Conservation (phyloP, 1,140 invertebrate genomes). For the Platorchestia sp. region DNA sequence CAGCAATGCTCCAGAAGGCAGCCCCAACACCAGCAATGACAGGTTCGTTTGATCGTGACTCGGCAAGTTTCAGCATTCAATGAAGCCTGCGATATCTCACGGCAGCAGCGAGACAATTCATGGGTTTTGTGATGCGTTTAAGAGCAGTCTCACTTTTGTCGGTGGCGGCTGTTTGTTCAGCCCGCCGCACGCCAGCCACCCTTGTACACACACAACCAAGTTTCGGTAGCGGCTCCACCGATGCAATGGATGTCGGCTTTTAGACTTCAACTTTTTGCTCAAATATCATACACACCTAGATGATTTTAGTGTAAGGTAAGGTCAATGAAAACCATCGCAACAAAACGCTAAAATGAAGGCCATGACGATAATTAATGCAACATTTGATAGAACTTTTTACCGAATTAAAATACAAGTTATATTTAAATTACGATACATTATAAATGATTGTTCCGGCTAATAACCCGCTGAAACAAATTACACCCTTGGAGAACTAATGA, state of each 20-base stretch:
- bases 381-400: neutral
- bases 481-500: neutral
- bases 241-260: neutral
- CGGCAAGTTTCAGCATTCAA: constrained; percentile 30
- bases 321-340: neutral
- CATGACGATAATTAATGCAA: neutral
- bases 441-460: neutral
- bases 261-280: neutral
- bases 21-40: constrained; percentile 33
- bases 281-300: neutral
- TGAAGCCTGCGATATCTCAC: constrained; percentile 31
- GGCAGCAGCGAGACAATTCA: neutral
- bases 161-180: neutral
- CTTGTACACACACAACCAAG: neutral
- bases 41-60: constrained; percentile 40
- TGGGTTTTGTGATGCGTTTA: neutral
- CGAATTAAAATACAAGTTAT: neutral
- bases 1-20: neutral
- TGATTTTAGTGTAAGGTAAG: neutral
- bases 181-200: neutral
- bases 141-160: constrained; percentile 43
- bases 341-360: neutral
- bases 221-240: neutral
- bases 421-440: neutral
- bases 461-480: neutral